Percentiles rank a stretch among this genome's conserved stretches.
Evolutionary conservation across 2,888 invertebrate species (phyloP).

Genomic region (Cephus pygmeus): DNA sequence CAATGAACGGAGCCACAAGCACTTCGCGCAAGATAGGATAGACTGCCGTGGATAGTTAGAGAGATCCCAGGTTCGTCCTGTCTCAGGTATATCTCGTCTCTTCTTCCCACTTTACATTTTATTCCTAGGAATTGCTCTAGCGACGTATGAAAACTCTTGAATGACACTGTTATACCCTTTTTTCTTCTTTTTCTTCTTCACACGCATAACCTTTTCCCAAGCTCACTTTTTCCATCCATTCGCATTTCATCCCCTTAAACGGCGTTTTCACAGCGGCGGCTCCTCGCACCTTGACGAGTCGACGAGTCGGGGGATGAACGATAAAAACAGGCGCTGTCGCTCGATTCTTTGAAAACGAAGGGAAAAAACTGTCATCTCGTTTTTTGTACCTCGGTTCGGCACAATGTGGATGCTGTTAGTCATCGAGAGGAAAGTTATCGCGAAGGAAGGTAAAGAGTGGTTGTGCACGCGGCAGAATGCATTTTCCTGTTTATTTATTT

Average conservation of each 20-base stretch:
- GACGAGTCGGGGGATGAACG: background rate
- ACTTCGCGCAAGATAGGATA: slow-evolving; percentile 3
- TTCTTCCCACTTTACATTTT: background rate
- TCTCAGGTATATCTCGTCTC: background rate
- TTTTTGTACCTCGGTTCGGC: background rate
- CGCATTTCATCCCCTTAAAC: background rate
- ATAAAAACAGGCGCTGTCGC: background rate
- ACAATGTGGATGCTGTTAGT: background rate
- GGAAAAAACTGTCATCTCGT: background rate
- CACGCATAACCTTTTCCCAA: background rate
- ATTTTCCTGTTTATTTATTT: background rate
- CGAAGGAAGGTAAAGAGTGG: background rate
- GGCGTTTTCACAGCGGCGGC: background rate
- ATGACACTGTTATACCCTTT: background rate
- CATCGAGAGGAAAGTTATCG: background rate
- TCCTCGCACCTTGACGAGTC: background rate
- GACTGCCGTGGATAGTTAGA: background rate
- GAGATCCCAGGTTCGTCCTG: background rate
- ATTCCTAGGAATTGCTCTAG: background rate
- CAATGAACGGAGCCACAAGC: background rate
- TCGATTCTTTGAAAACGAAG: background rate
- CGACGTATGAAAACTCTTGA: background rate
- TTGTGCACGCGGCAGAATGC: background rate
- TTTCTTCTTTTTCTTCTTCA: background rate
- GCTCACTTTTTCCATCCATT: background rate